Base-by-base conservation (phyloP, 2,888 invertebrate species). In the Drosophila borealis region DNA sequence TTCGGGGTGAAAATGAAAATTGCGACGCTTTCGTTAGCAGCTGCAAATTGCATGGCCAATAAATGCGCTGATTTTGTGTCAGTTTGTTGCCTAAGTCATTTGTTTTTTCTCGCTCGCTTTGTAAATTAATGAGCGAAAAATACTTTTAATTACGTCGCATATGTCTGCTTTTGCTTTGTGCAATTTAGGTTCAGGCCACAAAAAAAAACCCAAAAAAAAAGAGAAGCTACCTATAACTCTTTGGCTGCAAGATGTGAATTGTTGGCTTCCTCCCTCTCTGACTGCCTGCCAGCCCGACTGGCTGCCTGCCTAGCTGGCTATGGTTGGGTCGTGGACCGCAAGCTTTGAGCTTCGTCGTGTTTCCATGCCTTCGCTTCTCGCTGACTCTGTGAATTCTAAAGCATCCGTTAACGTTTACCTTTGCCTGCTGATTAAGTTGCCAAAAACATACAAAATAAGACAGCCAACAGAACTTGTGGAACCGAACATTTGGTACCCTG, bases 371-470 rank as follows among this genome's bases (percentile, higher is more conserved):
- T 44, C 33, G 46, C 44, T 59, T 17, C 29, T 45, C 25, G 57
- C 74, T 13, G 54, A 34, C 51, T 64, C 74, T 80, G 84, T 72
- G 81, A 79, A 81, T 88, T 83, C 77, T 74, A 82, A 86, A 88
- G 83, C 83, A 82, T 85, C 88, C 86, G 83, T 80, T 65, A 76
- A 59, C 67, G 65, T 74, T 88, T 78, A 48, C 75, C 68, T 73
- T 75, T 60, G 65, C 70, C 73, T 62, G 83, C 83, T 83, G 83
- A 83, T 83, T 83, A 83, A 83, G 83, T 86, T 83, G 83, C 89
- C 88, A 75, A 75, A 75, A 75, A 75, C 75, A 75, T 73, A 75
- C 75, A 73, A 63, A 73, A 61, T 61, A 33, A 68, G 68, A 57
- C 61, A 45, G 56, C 13, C 9, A 11, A 4, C 14, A 0, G 3